Evolutionary conservation across 2,797 vertebrate species (phyloP).

Genomic region (Coregonus suidteri): DNA sequence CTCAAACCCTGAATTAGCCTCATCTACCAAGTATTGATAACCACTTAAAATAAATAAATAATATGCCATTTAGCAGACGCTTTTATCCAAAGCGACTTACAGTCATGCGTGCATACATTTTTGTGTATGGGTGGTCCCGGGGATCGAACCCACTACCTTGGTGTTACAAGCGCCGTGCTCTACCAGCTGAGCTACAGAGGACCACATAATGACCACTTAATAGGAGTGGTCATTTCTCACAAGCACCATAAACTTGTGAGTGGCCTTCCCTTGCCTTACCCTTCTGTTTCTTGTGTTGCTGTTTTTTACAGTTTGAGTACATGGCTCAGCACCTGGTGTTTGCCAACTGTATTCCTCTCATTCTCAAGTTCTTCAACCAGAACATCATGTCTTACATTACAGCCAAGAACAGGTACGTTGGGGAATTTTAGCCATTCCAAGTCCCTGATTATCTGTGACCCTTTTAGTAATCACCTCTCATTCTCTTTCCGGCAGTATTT

Average conservation of each 20-base stretch:
- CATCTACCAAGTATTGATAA: background rate
- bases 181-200: no score
- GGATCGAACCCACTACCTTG: no score
- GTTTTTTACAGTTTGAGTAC: conserved; percentile 88
- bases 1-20: background rate
- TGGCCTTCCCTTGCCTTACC: background rate
- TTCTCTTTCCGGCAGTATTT: conserved; percentile 82
- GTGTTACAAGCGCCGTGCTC: no score
- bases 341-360: conserved; percentile 98
- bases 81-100: no score
- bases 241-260: background rate
- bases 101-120: no score
- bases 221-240: background rate
- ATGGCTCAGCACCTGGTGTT: conserved; percentile 99
- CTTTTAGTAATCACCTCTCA: background rate
- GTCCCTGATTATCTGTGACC: background rate
- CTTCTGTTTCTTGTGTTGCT: conserved; percentile 4
- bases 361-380: conserved; percentile 99
- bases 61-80: no score
- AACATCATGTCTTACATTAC: conserved; percentile 99
- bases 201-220: background rate
- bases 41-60: background rate
- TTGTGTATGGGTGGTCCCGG: no score
- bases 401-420: conserved; percentile 92
- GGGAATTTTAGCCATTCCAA: background rate